A percentile compares a stretch with the other conserved stretches of the same genome.
These are phyloP conservation scores for Crocuta crocuta DNA, from an alignment of 2,113 vertebrate genomes.

Conservation along the genomic window DNA sequence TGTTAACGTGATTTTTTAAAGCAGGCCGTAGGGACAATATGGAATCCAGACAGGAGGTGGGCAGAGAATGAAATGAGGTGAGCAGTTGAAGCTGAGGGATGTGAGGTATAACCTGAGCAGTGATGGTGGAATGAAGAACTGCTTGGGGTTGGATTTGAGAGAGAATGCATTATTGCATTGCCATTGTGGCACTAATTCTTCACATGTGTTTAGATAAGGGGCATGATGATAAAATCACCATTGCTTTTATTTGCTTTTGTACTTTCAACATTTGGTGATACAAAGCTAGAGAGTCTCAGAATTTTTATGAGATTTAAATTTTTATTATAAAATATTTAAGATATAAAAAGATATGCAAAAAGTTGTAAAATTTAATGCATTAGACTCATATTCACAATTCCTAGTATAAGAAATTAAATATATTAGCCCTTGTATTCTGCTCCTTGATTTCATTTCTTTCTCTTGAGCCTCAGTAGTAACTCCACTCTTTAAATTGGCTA, in stretches of 20 bases:
- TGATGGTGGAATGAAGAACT: neutral
- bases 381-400: neutral
- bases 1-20: neutral
- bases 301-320: constrained; percentile 19
- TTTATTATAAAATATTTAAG: constrained; percentile 48
- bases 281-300: neutral
- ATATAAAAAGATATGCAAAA: neutral
- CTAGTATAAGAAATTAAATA: neutral
- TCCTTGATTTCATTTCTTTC: constrained; percentile 21
- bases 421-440: neutral
- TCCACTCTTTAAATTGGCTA: neutral
- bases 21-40: neutral
- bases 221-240: neutral
- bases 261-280: neutral
- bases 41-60: neutral
- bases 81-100: neutral
- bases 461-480: neutral
- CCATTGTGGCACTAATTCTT: neutral
- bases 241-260: neutral
- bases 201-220: neutral
- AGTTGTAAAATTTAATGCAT: neutral
- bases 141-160: neutral
- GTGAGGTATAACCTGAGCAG: neutral
- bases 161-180: neutral
- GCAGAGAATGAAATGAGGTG: neutral